phyloP scores from a whole-genome alignment of 1,140 invertebrate genomes.

The Cyclina sinensis region DNA sequence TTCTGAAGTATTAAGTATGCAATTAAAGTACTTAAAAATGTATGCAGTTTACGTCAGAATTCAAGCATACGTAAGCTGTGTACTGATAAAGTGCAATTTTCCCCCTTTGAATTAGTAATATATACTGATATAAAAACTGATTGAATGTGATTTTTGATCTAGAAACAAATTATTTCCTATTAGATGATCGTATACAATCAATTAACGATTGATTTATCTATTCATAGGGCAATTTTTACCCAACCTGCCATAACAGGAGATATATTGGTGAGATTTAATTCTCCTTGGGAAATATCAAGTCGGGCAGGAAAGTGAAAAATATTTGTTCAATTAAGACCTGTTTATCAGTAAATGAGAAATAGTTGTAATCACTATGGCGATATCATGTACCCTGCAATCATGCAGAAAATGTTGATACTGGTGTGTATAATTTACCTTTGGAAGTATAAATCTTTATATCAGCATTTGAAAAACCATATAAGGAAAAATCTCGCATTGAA shows the following conservation, averaged over 20 bases:
- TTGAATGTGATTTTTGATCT: constrained; percentile 32
- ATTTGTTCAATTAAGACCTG: background rate
- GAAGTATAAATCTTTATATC: too few species aligned
- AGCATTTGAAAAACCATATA: too few species aligned
- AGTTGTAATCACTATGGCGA: constrained; percentile 23
- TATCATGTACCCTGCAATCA: background rate
- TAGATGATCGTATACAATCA: constrained; percentile 15
- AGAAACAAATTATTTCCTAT: constrained; percentile 29
- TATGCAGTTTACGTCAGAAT: background rate
- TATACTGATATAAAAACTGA: background rate
- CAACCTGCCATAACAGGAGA: background rate
- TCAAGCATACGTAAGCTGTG: background rate
- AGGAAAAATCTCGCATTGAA: too few species aligned
- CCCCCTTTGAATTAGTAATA: background rate
- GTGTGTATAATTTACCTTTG: too few species aligned
- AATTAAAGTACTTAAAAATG: constrained; percentile 3
- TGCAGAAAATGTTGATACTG: background rate
- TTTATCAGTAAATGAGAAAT: constrained; percentile 38
- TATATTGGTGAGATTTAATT: background rate
- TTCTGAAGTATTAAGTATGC: background rate
- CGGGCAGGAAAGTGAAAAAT: constrained; percentile 1
- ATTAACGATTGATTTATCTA: constrained; percentile 30
- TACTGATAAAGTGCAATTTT: constrained; percentile 4
- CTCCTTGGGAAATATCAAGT: background rate
- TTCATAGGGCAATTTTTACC: background rate